A percentile compares a stretch with the other conserved stretches of the same genome.
Conservation (phyloP, 2,113 vertebrate species). For the Xenotilapia flavipinnis region DNA sequence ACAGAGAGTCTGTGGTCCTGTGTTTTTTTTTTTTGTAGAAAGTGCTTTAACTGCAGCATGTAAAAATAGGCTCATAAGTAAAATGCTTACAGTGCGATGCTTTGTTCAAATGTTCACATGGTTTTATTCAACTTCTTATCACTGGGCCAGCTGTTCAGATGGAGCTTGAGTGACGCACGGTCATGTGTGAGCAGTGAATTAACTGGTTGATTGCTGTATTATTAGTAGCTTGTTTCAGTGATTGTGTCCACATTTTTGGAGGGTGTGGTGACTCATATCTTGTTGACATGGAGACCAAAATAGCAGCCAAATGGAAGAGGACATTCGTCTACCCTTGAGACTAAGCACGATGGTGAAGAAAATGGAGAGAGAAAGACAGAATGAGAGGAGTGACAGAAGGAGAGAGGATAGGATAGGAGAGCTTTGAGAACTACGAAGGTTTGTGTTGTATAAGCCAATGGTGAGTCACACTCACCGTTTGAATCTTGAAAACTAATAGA, state of each 20-base stretch:
- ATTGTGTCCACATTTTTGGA: constrained; percentile 44
- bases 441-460: constrained; percentile 65
- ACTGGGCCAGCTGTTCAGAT: constrained; percentile 20
- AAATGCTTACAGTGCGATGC: constrained; percentile 13
- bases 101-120: constrained; percentile 3
- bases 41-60: constrained; percentile 28
- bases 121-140: constrained; percentile 21
- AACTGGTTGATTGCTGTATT: constrained; percentile 37
- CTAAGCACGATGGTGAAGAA: constrained; percentile 52
- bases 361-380: constrained; percentile 53
- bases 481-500: constrained; percentile 66
- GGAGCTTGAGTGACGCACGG: constrained; percentile 13
- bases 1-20: constrained; percentile 1
- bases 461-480: constrained; percentile 67
- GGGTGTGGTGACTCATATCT: constrained; percentile 66
- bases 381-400: constrained; percentile 53
- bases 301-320: constrained; percentile 67
- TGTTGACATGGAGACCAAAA: constrained; percentile 68
- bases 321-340: constrained; percentile 66
- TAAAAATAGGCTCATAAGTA: constrained; percentile 44
- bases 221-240: constrained; percentile 54
- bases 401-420: constrained; percentile 41
- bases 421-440: constrained; percentile 57
- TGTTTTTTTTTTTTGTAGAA: constrained; percentile 17
- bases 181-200: background rate